These are phyloP conservation scores for Chamaedrilus cognettii DNA, from an alignment of 2,888 invertebrate genomes.

Conservation along the genomic window DNA sequence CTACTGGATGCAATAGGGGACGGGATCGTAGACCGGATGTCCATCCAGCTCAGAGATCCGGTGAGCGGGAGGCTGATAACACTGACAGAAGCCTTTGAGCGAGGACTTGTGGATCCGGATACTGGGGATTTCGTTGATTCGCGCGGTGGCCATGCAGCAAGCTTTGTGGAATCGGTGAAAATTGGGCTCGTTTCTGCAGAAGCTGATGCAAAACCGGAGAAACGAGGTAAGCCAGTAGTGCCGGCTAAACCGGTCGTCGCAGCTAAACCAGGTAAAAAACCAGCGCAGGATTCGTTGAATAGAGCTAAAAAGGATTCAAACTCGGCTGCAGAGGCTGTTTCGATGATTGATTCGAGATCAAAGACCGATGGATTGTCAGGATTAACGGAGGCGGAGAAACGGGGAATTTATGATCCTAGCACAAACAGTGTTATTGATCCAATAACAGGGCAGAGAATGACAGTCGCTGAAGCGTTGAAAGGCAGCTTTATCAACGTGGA, in stretches of 20 bases:
- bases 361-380: too few species aligned
- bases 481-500: conserved; percentile 27
- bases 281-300: too few species aligned
- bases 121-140: conserved; percentile 44
- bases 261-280: too few species aligned
- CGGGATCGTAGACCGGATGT: conserved; percentile 47
- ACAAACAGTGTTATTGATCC: conserved; percentile 63
- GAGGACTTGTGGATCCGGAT: conserved; percentile 68
- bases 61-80: conserved; percentile 40
- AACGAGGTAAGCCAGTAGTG: too few species aligned
- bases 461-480: conserved; percentile 67
- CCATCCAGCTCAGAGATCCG: conserved; percentile 50
- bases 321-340: too few species aligned
- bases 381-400: too few species aligned
- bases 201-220: too few species aligned
- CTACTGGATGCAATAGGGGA: conserved; percentile 70
- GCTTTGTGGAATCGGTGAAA: conserved; percentile 36
- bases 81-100: conserved; percentile 36
- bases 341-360: too few species aligned
- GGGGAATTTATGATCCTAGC: conserved; percentile 66
- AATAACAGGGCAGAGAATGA: conserved; percentile 20
- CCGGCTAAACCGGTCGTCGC: too few species aligned
- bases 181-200: conserved; percentile 25
- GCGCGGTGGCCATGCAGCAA: conserved; percentile 33
- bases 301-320: too few species aligned